phyloP scores from a whole-genome alignment of 1,140 invertebrate species.

The Calycopis cecrops region DNA sequence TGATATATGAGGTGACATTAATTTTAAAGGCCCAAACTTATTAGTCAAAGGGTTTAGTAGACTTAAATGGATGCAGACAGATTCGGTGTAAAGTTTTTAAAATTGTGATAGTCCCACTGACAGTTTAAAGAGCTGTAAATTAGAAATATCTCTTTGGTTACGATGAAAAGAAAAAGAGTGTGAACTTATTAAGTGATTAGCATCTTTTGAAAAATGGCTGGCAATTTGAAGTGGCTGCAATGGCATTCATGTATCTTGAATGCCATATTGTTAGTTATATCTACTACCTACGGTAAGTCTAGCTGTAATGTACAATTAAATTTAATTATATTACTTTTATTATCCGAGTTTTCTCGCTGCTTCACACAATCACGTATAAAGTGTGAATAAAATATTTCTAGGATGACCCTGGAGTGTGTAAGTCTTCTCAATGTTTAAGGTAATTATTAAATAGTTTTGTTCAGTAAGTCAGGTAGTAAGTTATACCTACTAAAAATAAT shows the following conservation, averaged over 20 bases:
- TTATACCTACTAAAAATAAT: no score
- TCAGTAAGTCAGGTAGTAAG: no score
- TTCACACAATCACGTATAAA: no score
- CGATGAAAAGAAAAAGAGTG: slow-evolving; percentile 58
- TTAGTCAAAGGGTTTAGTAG: slow-evolving; percentile 65
- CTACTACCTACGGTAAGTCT: slow-evolving; percentile 65
- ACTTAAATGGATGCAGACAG: slow-evolving; percentile 56
- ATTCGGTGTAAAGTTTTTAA: slow-evolving; percentile 44
- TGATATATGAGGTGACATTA: slow-evolving; percentile 51
- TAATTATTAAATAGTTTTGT: no score
- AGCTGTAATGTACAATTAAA: background rate
- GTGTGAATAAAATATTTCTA: no score
- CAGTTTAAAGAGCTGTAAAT: slow-evolving; percentile 21
- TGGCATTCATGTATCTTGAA: slow-evolving; percentile 59
- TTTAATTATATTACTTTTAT: no score
- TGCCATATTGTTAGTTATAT: slow-evolving; percentile 54
- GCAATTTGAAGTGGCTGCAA: slow-evolving; percentile 47
- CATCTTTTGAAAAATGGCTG: slow-evolving; percentile 40
- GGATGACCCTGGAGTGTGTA: no score
- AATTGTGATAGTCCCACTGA: background rate
- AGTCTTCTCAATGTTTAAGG: no score
- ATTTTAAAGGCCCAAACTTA: slow-evolving; percentile 49
- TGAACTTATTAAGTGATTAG: slow-evolving; percentile 25
- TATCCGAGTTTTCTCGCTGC: no score
- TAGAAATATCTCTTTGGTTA: slow-evolving; percentile 28